These are phyloP conservation scores for Candoia aspera DNA, from an alignment of 2,113 vertebrate genomes.

Conservation along the genomic window DNA sequence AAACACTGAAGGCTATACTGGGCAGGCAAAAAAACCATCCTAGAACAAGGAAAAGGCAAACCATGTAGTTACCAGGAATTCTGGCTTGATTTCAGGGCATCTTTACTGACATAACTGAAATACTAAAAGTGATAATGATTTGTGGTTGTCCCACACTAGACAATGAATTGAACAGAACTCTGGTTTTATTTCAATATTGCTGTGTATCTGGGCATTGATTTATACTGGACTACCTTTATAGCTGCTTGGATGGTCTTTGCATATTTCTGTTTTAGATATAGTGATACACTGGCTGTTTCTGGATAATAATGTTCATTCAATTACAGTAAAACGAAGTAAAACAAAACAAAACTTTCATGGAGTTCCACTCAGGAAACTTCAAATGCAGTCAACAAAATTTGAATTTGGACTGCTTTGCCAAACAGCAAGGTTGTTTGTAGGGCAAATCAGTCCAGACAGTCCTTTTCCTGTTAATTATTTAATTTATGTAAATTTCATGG, in stretches of 20 bases:
- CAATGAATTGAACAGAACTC: not conserved
- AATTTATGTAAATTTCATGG: not conserved
- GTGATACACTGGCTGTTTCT: not conserved
- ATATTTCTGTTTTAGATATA: not conserved
- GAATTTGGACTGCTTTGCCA: not conserved
- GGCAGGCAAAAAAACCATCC: not conserved
- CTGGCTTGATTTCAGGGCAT: not conserved
- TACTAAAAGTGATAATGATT: not conserved
- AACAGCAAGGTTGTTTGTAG: not conserved
- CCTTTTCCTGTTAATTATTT: not conserved
- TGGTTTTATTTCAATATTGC: not conserved
- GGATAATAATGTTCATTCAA: not conserved
- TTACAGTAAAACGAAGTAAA: not conserved
- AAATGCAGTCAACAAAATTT: not conserved
- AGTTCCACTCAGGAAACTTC: not conserved
- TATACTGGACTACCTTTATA: not conserved
- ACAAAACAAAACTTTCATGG: too few relatives aligned
- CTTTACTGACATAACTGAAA: too few relatives aligned
- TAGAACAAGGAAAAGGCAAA: not conserved
- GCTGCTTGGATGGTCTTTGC: not conserved
- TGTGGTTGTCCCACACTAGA: not conserved
- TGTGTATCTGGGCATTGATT: not conserved
- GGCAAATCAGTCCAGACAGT: not conserved
- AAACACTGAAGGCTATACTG: not conserved
- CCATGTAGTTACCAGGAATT: not conserved